Conservation (phyloP, 2,888 invertebrate species). For the Callosobruchus maculatus region DNA sequence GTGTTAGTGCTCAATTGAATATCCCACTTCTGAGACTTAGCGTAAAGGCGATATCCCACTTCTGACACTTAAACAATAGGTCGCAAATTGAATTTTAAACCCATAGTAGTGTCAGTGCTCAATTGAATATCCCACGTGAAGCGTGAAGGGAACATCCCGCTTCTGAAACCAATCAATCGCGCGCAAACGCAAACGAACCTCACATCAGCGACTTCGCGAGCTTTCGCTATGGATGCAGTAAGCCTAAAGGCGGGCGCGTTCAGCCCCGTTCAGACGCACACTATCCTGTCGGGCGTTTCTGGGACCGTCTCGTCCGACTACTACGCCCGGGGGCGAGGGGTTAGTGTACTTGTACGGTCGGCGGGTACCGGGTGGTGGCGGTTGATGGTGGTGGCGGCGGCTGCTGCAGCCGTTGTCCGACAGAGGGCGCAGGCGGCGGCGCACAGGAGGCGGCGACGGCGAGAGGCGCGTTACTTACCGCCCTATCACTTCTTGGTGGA, state of each 20-base stretch:
- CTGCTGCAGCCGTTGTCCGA: background rate
- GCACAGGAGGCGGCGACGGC: background rate
- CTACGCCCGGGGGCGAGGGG: background rate
- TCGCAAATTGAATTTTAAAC: too few relatives aligned
- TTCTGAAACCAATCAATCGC: background rate
- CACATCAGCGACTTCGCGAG: background rate
- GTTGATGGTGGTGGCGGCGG: constrained; percentile 12
- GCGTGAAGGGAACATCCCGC: background rate
- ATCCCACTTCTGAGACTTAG: too few relatives aligned
- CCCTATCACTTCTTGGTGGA: constrained; percentile 48
- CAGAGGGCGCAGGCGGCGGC: background rate
- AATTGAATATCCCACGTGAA: too few relatives aligned
- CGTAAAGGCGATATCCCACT: too few relatives aligned
- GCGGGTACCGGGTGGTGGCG: background rate
- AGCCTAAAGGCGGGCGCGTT: background rate
- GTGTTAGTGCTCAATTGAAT: too few relatives aligned
- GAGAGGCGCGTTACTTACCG: constrained; percentile 7
- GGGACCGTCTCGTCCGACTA: background rate
- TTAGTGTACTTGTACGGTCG: constrained; percentile 7
- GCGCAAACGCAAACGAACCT: background rate
- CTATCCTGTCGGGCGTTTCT: background rate
- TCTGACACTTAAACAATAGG: too few relatives aligned
- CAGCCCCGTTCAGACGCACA: background rate
- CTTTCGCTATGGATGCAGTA: background rate
- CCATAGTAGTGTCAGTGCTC: too few relatives aligned